Conservation (phyloP, 2,797 vertebrate species). For the Sebastiscus albofasciatus region DNA sequence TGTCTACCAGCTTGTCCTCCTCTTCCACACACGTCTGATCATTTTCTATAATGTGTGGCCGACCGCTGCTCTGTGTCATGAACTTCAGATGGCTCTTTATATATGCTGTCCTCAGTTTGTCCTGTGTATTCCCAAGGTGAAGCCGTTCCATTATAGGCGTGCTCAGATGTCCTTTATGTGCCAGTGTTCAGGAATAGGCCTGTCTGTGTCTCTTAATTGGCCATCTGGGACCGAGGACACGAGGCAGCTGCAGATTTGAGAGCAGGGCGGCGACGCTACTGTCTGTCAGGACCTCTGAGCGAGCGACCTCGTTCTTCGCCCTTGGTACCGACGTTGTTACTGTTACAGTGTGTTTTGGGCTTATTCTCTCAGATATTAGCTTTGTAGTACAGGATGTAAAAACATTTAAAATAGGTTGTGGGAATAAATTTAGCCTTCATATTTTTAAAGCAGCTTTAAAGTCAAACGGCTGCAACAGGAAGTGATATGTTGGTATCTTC, state of each 20-base stretch:
- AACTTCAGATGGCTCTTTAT: conserved; percentile 11
- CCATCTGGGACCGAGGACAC: conserved; percentile 47
- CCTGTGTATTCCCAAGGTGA: conserved; percentile 34
- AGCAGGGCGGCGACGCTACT: not conserved
- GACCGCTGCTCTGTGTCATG: not conserved
- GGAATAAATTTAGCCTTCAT: not conserved
- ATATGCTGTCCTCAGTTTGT: not conserved
- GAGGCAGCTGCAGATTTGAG: conserved; percentile 41
- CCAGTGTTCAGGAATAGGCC: conserved; percentile 26
- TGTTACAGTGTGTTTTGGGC: not conserved
- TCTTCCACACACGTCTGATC: not conserved
- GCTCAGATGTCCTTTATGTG: conserved; percentile 51
- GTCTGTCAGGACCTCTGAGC: conserved; percentile 16
- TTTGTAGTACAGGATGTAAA: not conserved
- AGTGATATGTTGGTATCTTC: conserved; percentile 44
- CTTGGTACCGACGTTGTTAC: not conserved
- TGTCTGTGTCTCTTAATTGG: conserved; percentile 60
- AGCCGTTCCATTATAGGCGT: conserved; percentile 8
- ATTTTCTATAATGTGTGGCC: not conserved
- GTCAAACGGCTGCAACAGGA: conserved; percentile 49
- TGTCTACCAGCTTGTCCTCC: not conserved
- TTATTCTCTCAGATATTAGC: not conserved
- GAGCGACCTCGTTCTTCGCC: not conserved
- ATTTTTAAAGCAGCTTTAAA: not conserved
- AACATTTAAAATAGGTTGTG: not conserved